Conservation (phyloP, 64 coral and sea anemone species). For the Montipora sp. region DNA sequence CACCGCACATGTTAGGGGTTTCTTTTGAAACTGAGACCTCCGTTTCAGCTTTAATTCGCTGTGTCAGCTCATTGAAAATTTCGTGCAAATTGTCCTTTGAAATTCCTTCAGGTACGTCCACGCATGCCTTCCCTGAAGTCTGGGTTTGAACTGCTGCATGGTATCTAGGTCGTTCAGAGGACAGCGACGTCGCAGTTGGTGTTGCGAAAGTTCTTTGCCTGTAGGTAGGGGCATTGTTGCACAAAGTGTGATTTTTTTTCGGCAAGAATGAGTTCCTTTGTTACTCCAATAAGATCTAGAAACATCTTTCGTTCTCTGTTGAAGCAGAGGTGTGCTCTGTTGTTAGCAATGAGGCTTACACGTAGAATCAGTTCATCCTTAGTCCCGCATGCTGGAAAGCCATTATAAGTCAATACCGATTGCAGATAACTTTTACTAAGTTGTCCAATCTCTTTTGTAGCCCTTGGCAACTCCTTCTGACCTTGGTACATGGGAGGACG, state of each 20-base stretch:
- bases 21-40: too few species aligned
- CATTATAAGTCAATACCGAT: constrained; percentile 38
- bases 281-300: constrained; percentile 15
- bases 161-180: constrained; percentile 45
- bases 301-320: constrained; percentile 43
- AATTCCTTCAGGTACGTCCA: not conserved
- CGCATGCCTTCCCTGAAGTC: not conserved
- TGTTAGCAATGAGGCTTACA: constrained; percentile 41
- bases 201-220: constrained; percentile 45
- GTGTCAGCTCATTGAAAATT: constrained; percentile 30
- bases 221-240: not conserved
- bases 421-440: constrained; percentile 22
- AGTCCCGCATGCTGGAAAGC: constrained; percentile 10
- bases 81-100: not conserved
- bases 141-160: constrained; percentile 38
- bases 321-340: constrained; percentile 39
- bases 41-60: not conserved
- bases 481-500: not conserved
- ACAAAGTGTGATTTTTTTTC: constrained; percentile 16
- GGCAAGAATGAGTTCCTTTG: constrained; percentile 1
- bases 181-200: not conserved
- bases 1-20: too few species aligned
- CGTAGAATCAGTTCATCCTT: constrained; percentile 41
- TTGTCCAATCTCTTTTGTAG: constrained; percentile 46
- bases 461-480: constrained; percentile 24